Evolutionary conservation across 2,113 vertebrate genomes (phyloP).

Genomic region (Megalops atlanticus): DNA sequence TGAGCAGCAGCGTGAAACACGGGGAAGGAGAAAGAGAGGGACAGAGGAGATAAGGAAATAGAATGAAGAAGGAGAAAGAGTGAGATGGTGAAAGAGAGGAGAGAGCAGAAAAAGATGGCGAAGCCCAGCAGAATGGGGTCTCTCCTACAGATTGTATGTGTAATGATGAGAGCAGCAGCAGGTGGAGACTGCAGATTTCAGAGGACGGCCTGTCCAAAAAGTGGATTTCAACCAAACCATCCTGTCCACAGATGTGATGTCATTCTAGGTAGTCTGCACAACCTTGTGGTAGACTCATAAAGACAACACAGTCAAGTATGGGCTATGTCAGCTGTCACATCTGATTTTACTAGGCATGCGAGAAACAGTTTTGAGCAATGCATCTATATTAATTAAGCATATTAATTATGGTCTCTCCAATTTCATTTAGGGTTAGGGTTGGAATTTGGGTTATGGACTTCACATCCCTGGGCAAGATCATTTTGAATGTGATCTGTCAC

Average conservation of each 20-base stretch:
- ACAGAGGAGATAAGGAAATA: neutral
- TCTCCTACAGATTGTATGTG: too few species aligned
- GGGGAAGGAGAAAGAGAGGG: neutral
- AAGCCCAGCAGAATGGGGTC: slow-evolving; percentile 29
- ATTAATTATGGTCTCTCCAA: neutral
- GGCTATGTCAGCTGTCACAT: neutral
- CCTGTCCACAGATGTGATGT: too few species aligned
- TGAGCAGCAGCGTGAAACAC: neutral
- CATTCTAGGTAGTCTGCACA: too few species aligned
- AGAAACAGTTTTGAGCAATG: neutral
- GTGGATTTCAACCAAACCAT: too few species aligned
- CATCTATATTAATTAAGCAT: too few species aligned
- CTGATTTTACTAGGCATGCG: neutral
- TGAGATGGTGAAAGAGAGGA: neutral
- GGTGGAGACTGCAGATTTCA: too few species aligned
- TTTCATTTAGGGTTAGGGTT: neutral
- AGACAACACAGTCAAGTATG: neutral
- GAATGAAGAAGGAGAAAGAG: slow-evolving; percentile 19
- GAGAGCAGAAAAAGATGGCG: neutral
- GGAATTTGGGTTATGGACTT: too few species aligned
- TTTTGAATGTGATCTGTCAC: too few species aligned
- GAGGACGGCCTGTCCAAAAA: too few species aligned
- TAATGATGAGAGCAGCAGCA: too few species aligned
- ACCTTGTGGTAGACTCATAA: neutral
- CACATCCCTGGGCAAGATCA: too few species aligned